These are phyloP conservation scores for Emydura subglobosa DNA, from an alignment of 2,113 vertebrate genomes.

Conservation along the genomic window DNA sequence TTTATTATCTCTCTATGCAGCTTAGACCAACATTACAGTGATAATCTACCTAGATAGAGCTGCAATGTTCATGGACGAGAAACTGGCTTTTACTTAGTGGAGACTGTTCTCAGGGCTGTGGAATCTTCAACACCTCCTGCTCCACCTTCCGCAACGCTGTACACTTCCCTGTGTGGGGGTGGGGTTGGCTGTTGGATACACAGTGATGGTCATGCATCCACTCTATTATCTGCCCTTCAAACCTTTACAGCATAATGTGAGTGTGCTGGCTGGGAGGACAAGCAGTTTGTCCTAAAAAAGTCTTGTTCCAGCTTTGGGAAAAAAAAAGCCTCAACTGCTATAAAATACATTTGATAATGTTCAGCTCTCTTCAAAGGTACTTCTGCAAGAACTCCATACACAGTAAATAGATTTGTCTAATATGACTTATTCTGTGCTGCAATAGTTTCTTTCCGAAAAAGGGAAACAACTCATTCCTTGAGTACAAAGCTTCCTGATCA, in stretches of 20 bases:
- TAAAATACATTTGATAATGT: background rate
- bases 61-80: background rate
- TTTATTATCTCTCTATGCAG: background rate
- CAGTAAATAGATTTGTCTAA: background rate
- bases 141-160: background rate
- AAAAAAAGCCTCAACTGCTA: background rate
- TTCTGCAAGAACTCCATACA: background rate
- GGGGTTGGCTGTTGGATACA: background rate
- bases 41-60: background rate
- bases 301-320: background rate
- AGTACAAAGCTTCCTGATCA: background rate
- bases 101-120: background rate
- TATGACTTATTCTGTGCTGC: background rate
- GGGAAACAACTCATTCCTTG: background rate
- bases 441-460: background rate
- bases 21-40: background rate
- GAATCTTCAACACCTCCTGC: background rate
- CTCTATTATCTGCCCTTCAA: background rate
- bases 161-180: background rate
- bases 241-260: background rate
- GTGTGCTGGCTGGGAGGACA: background rate
- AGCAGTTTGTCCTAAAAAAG: background rate
- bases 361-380: background rate
- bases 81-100: background rate
- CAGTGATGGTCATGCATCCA: background rate